Evolutionary conservation across 2,888 invertebrate genomes (phyloP), one percentile per base, ranked within the genome.

Genomic region (Steinernema hermaphroditum): DNA sequence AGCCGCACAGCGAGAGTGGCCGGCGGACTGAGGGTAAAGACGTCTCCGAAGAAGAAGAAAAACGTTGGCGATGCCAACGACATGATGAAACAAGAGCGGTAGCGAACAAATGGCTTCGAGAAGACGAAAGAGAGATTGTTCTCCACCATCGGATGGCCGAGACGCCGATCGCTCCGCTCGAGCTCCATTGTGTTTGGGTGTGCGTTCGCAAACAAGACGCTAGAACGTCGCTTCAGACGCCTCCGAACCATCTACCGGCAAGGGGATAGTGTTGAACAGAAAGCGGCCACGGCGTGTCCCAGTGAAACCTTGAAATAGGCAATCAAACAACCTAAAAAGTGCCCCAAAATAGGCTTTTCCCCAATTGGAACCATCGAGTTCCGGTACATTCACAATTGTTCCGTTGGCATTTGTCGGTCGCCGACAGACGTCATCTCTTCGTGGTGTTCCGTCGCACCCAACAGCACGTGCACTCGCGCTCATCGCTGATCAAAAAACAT

Each of bases 381-480:
- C 4, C 37, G 12, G 37, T 12, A 37, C 37, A 37, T 37, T 37
- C 37, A 4, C 6, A 37, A n/a, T n/a, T n/a, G n/a, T 37, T 12
- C 37, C 37, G 12, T 4, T 12, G 12, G 12, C 37, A 37, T 37
- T 37, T 37, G n/a, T n/a, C n/a, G n/a, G n/a, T n/a, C 12, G 37
- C 12, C 37, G 37, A 12, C 37, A 37, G 12, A 37, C 37, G 37
- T 37, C 37, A 37, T 37, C 37, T 4, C 37, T 37, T 37, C 37
- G 37, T 37, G 37, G 9, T 34, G 34, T 62, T 62, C 32, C 62
- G 9, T 46, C 19, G 54, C 54, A 27, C 54, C 54, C 62, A 32
- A 32, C 46, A 4, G 4, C 62, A 62, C 62, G 62, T 62, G 62
- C 62, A 62, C 62, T 62, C 62, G 29, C 62, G 62, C 29, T 32